These are phyloP conservation scores for Drosophila ercepeae DNA, from an alignment of 1,140 invertebrate genomes.

Conservation along the genomic window DNA sequence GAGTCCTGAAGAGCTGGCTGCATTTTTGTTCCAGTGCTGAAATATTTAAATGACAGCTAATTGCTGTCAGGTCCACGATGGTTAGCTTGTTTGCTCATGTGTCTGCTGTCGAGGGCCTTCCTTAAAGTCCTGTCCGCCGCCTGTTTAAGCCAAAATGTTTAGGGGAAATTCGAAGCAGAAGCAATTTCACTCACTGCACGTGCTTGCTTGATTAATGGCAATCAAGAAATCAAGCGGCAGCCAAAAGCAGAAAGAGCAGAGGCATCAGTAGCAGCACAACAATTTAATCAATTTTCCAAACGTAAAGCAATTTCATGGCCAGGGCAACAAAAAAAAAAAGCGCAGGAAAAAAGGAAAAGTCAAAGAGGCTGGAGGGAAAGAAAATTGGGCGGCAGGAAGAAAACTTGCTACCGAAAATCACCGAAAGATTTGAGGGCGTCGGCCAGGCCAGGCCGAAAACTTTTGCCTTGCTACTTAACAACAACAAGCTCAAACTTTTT, in stretches of 20 bases:
- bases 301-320: slow-evolving; percentile 72
- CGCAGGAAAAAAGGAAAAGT: slow-evolving; percentile 9
- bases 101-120: slow-evolving; percentile 62
- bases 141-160: slow-evolving; percentile 9
- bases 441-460: slow-evolving; percentile 53
- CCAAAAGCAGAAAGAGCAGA: slow-evolving; percentile 39
- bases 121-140: slow-evolving; percentile 5
- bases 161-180: slow-evolving; percentile 2
- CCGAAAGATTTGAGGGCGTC: slow-evolving; percentile 56
- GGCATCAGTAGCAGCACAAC: slow-evolving; percentile 47
- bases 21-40: slow-evolving; percentile 71
- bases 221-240: slow-evolving; percentile 66
- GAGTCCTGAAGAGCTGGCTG: slow-evolving; percentile 36
- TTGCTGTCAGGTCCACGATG: slow-evolving; percentile 54
- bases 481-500: slow-evolving; percentile 53
- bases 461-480: slow-evolving; percentile 62
- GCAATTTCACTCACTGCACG: slow-evolving; percentile 50
- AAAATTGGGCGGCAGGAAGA: slow-evolving; percentile 61
- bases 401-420: slow-evolving; percentile 67
- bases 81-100: slow-evolving; percentile 66
- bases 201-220: slow-evolving; percentile 74
- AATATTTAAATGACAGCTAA: slow-evolving; percentile 82
- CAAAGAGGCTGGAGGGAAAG: slow-evolving; percentile 14
- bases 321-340: slow-evolving; percentile 15
- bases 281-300: slow-evolving; percentile 79